Evolutionary conservation across 92 coral and sea anemone species (phyloP), one percentile per base, ranked within the genome.

Genomic region (Muricea muricata): DNA sequence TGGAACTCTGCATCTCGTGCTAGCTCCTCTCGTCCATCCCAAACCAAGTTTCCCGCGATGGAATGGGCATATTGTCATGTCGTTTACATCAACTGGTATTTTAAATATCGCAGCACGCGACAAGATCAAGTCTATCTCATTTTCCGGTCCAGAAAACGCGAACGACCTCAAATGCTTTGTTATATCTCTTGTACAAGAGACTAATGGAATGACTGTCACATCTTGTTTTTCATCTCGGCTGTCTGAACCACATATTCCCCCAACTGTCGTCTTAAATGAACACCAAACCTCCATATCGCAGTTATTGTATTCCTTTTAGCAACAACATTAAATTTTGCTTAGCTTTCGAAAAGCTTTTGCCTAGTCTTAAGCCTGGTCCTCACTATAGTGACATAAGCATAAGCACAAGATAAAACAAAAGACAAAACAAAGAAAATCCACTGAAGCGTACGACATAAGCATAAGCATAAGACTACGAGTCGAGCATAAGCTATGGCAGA

Each of bases 1-100:
- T 33, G 93, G 95, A 65, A 89, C 89, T 75, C 93, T 84, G 72
- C 93, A 92, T 65, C 89, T 92, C 5, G 42, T 37, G 68, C 89
- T 87, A 29, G 89, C 72, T 55, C 93, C 95, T 67, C 91, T 86
- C 50, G 88, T 81, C 93, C 95, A 89, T 37, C 90, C 85, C 47
- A 68, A n/a, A 7, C 75, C 75, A 10, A 68, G 42, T 10, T 68
- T 68, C 18, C 13, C 75, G 33, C 75, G 75, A 33, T 68, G 75
- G 6, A 68, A 0, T 30, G 75, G 75, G 21, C 75, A 68, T n/a
- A 68, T 68, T 18, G 75, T 2, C 75, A 26, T 67, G 2, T 5
- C 2, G 4, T 11, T 18, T 4, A 33, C 18, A 29, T 20, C 9
- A 67, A 30, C 75, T 67, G 75, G 75, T 46, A 4, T 67, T 18